Evolutionary conservation across 2,113 vertebrate genomes (phyloP), one percentile per base, ranked within the genome.

Genomic region (Syngnathus floridae): DNA sequence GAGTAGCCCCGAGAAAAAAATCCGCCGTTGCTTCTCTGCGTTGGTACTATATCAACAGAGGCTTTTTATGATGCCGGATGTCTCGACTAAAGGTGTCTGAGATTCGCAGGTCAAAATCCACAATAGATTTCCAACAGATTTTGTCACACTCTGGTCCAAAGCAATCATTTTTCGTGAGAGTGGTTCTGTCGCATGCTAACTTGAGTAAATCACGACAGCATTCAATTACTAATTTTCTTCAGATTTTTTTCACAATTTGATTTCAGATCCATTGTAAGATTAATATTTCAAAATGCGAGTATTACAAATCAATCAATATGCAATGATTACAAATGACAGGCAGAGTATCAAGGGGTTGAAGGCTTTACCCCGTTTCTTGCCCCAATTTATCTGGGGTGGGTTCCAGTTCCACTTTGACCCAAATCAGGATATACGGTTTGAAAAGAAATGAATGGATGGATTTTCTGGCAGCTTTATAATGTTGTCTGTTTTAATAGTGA

Each of bases 11-110:
- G 26, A 31, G 26, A 4, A 67, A 65, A 73, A 73, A 64, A 67
- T 74, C 60, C 72, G 76, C 74, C 38, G 19, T 59, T 35, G 65
- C 69, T 76, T 63, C 59, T 62, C 60, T 17, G 62, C 54, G 19
- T n/a, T 10, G 1, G 5, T 3, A 9, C n/a, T 51, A 21, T n/a
- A 21, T 51, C 10, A 17, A 17, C 17, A 4, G 14, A 17, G 13
- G 5, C 4, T 49, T 49, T 49, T 49, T 49, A 14, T 49, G 5
- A 0, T n/a, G 13, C 48, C 48, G 21, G 19, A 19, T 49, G 48
- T n/a, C 48, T 9, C 11, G 7, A n/a, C 43, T 17, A 46, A 46
- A 46, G 45, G 45, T 16, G 3, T 45, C 14, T 49, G 48, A 49
- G 5, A 21, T 21, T n/a, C 48, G n/a, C 21, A 2, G 7, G 48